Conservation (phyloP, 2,888 invertebrate species). For the Zele albiditarsus region DNA sequence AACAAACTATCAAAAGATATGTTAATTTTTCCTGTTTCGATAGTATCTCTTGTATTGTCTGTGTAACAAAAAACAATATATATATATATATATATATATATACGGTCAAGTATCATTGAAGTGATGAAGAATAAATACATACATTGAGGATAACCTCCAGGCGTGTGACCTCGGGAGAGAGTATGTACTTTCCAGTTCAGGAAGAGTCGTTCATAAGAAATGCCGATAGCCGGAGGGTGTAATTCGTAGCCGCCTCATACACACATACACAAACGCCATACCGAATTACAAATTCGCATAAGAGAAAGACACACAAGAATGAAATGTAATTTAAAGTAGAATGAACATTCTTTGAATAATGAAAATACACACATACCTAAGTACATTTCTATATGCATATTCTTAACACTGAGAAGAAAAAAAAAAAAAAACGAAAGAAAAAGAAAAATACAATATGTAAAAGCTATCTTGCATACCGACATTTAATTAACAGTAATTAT, state of each 20-base stretch:
- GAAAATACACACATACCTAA: constrained; percentile 7
- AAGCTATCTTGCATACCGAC: background rate
- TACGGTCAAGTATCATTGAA: constrained; percentile 39
- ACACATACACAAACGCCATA: background rate
- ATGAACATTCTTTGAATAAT: constrained; percentile 13
- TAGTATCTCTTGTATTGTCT: background rate
- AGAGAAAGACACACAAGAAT: background rate
- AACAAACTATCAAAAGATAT: background rate
- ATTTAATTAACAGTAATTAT: background rate
- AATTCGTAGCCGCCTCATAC: constrained; percentile 36
- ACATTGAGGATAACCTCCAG: constrained; percentile 32
- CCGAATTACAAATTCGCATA: constrained; percentile 34
- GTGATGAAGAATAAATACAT: constrained; percentile 28
- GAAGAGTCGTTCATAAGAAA: constrained; percentile 44
- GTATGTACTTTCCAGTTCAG: constrained; percentile 46
- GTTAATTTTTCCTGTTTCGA: background rate
- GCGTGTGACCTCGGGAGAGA: constrained; percentile 45
- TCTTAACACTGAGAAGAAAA: background rate
- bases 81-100: background rate
- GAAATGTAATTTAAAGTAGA: constrained; percentile 23
- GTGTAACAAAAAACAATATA: constrained; percentile 1
- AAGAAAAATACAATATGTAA: background rate
- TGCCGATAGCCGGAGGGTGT: constrained; percentile 38
- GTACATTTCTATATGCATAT: background rate
- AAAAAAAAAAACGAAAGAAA: background rate